Conservation (phyloP, 2,888 invertebrate species). For the Scotopteryx bipunctaria region DNA sequence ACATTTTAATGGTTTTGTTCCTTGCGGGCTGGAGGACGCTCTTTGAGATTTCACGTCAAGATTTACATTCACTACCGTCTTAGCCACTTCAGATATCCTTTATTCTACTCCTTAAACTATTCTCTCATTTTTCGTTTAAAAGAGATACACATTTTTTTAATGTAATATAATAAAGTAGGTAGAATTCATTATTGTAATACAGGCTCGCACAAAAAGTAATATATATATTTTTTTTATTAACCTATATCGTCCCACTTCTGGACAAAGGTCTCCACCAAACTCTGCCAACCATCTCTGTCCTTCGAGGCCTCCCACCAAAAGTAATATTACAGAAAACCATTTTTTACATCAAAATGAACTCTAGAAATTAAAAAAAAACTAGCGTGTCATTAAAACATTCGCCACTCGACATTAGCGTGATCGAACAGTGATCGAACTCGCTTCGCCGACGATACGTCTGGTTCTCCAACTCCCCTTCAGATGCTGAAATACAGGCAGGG, state of each 20-base stretch:
- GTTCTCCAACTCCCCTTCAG: conserved; percentile 16
- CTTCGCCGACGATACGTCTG: conserved; percentile 12
- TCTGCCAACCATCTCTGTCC: no score
- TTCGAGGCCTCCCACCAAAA: no score
- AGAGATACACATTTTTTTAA: no score
- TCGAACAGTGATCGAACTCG: conserved; percentile 26
- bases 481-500: conserved; percentile 18
- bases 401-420: conserved; percentile 9
- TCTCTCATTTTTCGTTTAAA: not conserved
- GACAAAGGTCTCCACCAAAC: no score
- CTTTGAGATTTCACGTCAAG: conserved; percentile 12
- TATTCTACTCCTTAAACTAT: not conserved
- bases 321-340: no score
- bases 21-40: conserved; percentile 37
- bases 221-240: no score
- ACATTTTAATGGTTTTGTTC: conserved; percentile 48
- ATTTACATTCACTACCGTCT: conserved; percentile 12
- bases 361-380: no score
- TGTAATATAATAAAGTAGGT: no score
- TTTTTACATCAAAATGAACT: no score
- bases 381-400: conserved; percentile 12
- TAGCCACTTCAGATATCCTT: not conserved
- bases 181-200: no score
- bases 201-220: no score
- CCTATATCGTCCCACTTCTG: no score